Base-by-base conservation (phyloP, 2,888 invertebrate species). In the Seira sanloemensis region DNA sequence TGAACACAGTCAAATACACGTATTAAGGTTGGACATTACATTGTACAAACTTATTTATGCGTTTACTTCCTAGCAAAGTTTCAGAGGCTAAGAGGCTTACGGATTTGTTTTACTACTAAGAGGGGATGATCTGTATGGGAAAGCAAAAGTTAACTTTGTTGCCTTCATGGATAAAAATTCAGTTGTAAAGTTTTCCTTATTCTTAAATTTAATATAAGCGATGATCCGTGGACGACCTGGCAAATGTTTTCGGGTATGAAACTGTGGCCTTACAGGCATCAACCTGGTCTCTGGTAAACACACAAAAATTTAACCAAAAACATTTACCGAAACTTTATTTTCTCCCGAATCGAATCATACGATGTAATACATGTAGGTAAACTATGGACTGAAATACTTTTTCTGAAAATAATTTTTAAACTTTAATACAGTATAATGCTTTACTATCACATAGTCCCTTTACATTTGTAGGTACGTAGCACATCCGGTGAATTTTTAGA, bases 211-310 rank as follows among this genome's bases (percentile, higher is more conserved):
- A 23, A 62, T 62, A 23, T 19, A 62, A 23, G 24, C 16, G 58
- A 72, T 72, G 72, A 72, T 54, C 72, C 54, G 72, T 72, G 9
- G 72, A 54, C 50, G 72, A 25, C 58, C 50, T 54, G 19, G 21
- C 72, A 72, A 72, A 24, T n/a, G n/a, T 19, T 24, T 58, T 72
- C n/a, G 37, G 16, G 24, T 9, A 62, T 62, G 21, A 23, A 23
- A 9, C 23, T 21, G n/a, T 62, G 21, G 9, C 62, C 21, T 62
- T 50, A 50, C n/a, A n/a, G n/a, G n/a, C n/a, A n/a, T n/a, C n/a
- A n/a, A n/a, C n/a, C n/a, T n/a, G n/a, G n/a, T n/a, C n/a, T n/a
- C n/a, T n/a, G n/a, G n/a, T n/a, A n/a, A n/a, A n/a, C n/a, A n/a
- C n/a, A n/a, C n/a, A n/a, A n/a, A n/a, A n/a, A n/a, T n/a, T n/a